Base-by-base conservation (phyloP, 2,797 vertebrate species). In the Clarias fuscus region DNA sequence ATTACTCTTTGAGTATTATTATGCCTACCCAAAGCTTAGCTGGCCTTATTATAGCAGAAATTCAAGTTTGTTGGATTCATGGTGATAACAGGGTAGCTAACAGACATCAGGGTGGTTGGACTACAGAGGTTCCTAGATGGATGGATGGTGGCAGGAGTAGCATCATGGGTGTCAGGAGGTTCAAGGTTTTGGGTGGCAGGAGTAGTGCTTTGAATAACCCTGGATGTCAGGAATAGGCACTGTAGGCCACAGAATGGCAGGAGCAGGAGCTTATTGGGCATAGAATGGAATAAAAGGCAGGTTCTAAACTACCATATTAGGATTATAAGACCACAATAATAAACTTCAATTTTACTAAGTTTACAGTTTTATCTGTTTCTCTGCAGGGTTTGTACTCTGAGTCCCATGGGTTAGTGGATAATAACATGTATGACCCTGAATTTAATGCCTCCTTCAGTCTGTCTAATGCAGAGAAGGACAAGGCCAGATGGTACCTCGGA, bases 321-420 rank as follows among this genome's bases (percentile, higher is more conserved):
- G n/a, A 15, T 27, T 56, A 7, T 27, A 76, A 53, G 24, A 53
- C 14, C 7, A 56, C 43, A 76, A 4, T 43, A 76, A 76, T 58
- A 58, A 56, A 11, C 17, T 17, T 76, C 11, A 24, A 80, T 40
- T 7, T 59, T 20, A 27, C 15, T 18, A 3, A 24, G 5, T 58
- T 58, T 37, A 13, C 22, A 0, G 0, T 40, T 56, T 15, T 72
- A 15, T 70, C 5, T 59, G 56, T 37, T 10, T 22, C 86, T 83
- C 53, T 88, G 18, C 65, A 96, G 96, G 96, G 96, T 82, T 86
- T 96, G 30, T 96, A 96, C 62, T 91, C 94, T 1, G 96, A 96
- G 86, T 96, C 96, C 14, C 96, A 96, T 3, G 96, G 96, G 20
- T 83, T 96, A 86, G 93, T 96, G 61, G 96, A 95, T 82, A 96